Evolutionary conservation across 2,797 vertebrate species (phyloP).

Genomic region (Coregonus suidteri): DNA sequence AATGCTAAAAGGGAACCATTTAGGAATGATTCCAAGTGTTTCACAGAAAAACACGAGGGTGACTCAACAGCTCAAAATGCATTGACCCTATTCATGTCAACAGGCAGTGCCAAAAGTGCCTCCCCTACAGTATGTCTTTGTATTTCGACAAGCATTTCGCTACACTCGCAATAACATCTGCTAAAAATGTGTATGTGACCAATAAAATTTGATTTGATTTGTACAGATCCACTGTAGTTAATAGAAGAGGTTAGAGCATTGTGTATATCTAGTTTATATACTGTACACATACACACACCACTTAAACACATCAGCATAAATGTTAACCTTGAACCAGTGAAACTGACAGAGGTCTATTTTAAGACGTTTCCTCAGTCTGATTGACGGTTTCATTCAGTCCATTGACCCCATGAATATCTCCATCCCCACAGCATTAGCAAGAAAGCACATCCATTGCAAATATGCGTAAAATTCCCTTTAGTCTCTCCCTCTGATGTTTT

Average conservation of each 20-base stretch:
- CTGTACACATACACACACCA: not conserved
- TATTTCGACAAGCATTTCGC: not conserved
- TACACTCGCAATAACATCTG: too few relatives aligned
- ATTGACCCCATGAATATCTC: not conserved
- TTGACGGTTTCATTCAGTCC: not conserved
- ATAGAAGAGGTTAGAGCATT: not conserved
- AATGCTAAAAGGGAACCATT: too few relatives aligned
- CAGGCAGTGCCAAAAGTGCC: not conserved
- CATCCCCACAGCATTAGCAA: not conserved
- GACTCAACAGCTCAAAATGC: conserved; percentile 2
- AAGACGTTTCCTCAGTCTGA: not conserved
- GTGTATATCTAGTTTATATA: not conserved
- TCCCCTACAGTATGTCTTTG: not conserved
- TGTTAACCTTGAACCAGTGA: not conserved
- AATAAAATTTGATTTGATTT: not conserved
- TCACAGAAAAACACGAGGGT: not conserved
- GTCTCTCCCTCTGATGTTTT: not conserved
- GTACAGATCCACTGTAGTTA: not conserved
- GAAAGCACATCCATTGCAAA: not conserved
- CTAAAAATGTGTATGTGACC: too few relatives aligned
- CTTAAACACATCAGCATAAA: not conserved
- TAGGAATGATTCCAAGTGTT: not conserved
- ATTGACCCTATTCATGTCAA: conserved; percentile 7
- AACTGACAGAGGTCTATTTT: not conserved
- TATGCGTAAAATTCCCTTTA: not conserved